phyloP scores from a whole-genome alignment of 2,797 vertebrate genomes.

The Vultur gryphus region DNA sequence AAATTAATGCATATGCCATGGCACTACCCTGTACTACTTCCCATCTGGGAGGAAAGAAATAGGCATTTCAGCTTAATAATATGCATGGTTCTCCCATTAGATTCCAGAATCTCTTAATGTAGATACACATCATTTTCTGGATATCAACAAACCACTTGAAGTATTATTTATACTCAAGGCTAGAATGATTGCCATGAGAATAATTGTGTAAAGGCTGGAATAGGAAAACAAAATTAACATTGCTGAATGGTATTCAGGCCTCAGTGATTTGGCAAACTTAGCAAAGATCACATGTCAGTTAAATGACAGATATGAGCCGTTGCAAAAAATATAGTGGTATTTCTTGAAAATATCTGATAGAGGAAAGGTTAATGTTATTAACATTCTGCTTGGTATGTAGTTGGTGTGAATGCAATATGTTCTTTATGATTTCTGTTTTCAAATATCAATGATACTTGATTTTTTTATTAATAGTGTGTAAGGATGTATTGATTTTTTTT shows the following conservation, averaged over 20 bases:
- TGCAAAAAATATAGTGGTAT: constrained; percentile 54
- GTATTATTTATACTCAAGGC: constrained; percentile 61
- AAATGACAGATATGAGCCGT: constrained; percentile 47
- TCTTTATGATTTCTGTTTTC: constrained; percentile 51
- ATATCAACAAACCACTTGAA: constrained; percentile 58
- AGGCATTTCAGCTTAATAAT: constrained; percentile 52
- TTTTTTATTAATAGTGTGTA: constrained; percentile 3
- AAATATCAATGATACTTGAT: constrained; percentile 12
- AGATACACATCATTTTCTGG: constrained; percentile 43
- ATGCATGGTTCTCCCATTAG: constrained; percentile 53
- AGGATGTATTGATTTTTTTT: not conserved
- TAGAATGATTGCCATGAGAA: constrained; percentile 59
- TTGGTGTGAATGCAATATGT: constrained; percentile 52
- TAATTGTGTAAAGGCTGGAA: constrained; percentile 59
- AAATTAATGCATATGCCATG: constrained; percentile 53
- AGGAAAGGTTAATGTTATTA: constrained; percentile 62
- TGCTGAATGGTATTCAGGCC: constrained; percentile 65
- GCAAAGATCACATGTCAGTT: constrained; percentile 65
- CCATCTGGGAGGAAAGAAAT: constrained; percentile 55
- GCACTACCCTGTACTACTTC: constrained; percentile 30
- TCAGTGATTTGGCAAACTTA: constrained; percentile 63
- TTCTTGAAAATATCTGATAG: constrained; percentile 60
- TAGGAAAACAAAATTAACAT: constrained; percentile 66
- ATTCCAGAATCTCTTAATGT: constrained; percentile 51
- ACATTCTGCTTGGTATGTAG: constrained; percentile 47